A percentile compares a stretch with the other conserved stretches of the same genome.
Conservation (phyloP, 1,140 invertebrate genomes). For the Rhyzopertha dominica region DNA sequence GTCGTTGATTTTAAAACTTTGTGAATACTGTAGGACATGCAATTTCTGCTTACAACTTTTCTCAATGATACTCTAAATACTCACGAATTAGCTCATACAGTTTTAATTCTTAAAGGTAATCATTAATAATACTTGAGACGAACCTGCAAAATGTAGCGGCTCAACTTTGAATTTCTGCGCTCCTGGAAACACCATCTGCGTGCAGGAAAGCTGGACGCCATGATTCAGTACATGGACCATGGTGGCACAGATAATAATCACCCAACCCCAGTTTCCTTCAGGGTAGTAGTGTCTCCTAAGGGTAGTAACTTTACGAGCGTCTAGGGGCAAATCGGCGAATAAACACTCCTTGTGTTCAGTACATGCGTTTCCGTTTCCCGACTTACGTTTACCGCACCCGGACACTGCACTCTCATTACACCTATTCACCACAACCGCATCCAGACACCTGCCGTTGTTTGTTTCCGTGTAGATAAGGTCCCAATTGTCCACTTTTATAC, state of each 20-base stretch:
- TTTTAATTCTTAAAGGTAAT: neutral
- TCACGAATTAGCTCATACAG: too few species aligned
- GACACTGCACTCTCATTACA: constrained; percentile 13
- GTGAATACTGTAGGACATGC: too few species aligned
- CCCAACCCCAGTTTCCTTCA: constrained; percentile 78
- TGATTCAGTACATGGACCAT: constrained; percentile 62
- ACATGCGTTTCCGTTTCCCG: constrained; percentile 8
- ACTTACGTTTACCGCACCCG: neutral
- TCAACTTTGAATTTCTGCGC: constrained; percentile 33
- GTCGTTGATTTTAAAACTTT: too few species aligned
- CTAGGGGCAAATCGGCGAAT: constrained; percentile 34
- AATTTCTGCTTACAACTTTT: too few species aligned
- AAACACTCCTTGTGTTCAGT: constrained; percentile 25
- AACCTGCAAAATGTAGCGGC: constrained; percentile 35
- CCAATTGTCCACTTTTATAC: constrained; percentile 40
- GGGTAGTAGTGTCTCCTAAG: constrained; percentile 65
- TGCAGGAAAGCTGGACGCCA: constrained; percentile 56
- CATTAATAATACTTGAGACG: constrained; percentile 12
- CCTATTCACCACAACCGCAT: constrained; percentile 8
- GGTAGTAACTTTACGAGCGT: constrained; percentile 37
- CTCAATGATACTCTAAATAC: too few species aligned
- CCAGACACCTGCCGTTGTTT: constrained; percentile 1
- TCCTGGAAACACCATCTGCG: constrained; percentile 28
- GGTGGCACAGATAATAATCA: constrained; percentile 61
- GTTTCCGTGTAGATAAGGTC: constrained; percentile 37